Conservation (phyloP, 2,113 vertebrate species). For the Neofelis nebulosa region DNA sequence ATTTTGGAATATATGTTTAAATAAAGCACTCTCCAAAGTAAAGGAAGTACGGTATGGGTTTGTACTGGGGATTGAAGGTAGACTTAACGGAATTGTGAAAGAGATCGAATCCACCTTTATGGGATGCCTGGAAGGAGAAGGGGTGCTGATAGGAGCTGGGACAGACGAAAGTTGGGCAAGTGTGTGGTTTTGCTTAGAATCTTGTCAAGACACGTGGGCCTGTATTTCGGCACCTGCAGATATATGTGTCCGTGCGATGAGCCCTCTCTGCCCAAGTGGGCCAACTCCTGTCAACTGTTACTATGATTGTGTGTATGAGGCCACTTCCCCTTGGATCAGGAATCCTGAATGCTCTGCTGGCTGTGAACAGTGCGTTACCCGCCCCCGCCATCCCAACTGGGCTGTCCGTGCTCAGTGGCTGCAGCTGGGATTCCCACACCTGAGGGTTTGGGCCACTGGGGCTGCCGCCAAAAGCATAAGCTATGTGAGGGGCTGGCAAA, state of each 20-base stretch:
- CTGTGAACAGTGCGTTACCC: neutral
- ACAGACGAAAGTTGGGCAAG: neutral
- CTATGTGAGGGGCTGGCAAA: conserved; percentile 46
- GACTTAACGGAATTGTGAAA: neutral
- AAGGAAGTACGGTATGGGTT: neutral
- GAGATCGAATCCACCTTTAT: neutral
- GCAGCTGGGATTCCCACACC: neutral
- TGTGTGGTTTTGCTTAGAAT: conserved; percentile 1
- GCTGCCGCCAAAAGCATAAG: neutral
- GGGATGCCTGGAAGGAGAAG: neutral
- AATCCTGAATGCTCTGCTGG: neutral
- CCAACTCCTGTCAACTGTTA: neutral
- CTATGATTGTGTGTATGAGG: neutral
- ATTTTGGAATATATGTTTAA: conserved; percentile 18
- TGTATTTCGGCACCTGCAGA: neutral
- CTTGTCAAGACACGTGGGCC: conserved; percentile 10
- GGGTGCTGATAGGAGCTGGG: neutral
- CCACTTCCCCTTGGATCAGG: neutral
- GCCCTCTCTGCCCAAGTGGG: neutral
- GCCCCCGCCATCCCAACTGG: neutral
- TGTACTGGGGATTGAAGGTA: neutral
- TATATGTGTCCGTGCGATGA: neutral
- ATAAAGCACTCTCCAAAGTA: neutral
- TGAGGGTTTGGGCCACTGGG: neutral
- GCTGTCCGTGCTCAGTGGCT: neutral